Evolutionary conservation across 2,797 vertebrate species (phyloP).

Genomic region (Sebastes vulpes): DNA sequence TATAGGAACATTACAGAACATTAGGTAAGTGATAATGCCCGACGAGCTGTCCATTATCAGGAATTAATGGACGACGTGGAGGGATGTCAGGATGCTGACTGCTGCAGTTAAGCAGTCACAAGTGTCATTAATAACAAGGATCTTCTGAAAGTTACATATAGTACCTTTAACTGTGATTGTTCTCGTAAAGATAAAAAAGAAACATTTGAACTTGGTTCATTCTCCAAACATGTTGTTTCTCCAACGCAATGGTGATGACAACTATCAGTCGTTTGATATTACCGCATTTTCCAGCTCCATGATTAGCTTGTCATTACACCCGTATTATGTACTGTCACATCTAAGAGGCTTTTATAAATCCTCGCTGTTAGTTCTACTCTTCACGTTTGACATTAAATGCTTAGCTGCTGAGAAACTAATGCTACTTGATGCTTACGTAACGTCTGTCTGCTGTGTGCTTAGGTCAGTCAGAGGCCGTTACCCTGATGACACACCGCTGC

Average conservation of each 20-base stretch:
- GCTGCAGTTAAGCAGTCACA: no score
- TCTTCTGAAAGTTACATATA: no score
- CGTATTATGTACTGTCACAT: neutral
- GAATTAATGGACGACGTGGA: no score
- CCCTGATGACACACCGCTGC: conserved; percentile 91
- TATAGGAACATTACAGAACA: no score
- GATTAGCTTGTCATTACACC: neutral
- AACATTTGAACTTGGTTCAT: neutral
- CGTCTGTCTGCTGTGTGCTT: conserved; percentile 4
- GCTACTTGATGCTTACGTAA: neutral
- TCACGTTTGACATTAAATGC: neutral
- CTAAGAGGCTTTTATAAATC: neutral
- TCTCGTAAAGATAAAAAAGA: neutral
- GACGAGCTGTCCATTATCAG: no score
- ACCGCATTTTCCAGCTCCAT: neutral
- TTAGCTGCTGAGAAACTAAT: neutral
- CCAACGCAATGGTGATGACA: neutral
- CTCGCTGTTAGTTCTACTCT: neutral
- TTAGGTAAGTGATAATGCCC: no score
- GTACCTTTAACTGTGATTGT: neutral
- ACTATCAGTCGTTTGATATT: neutral
- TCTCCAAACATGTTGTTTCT: neutral
- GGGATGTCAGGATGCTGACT: no score
- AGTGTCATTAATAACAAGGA: no score
- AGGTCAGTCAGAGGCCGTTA: conserved; percentile 93